A percentile compares a stretch with the other conserved stretches of the same genome.
Conservation (phyloP, 2,797 vertebrate genomes). For the Hyperoplus lanceolatus region DNA sequence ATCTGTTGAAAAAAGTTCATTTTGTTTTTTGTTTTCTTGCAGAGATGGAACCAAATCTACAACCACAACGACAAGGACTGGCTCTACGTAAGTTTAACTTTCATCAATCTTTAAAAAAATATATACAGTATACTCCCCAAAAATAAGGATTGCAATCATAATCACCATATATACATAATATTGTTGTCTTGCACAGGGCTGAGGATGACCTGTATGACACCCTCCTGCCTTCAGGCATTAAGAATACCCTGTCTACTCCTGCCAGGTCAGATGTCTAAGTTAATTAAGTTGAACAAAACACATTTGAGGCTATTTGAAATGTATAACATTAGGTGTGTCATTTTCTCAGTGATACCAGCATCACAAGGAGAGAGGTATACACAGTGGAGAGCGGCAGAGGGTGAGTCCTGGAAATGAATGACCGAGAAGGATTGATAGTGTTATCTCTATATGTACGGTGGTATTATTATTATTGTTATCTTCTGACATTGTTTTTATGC, state of each 20-base stretch:
- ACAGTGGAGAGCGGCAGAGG: slow-evolving; percentile 58
- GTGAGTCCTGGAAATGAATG: slow-evolving; percentile 51
- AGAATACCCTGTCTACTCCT: slow-evolving; percentile 40
- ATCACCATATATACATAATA: neutral
- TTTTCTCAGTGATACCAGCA: slow-evolving; percentile 31
- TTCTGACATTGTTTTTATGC: slow-evolving; percentile 19
- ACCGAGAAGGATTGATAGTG: neutral
- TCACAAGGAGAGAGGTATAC: slow-evolving; percentile 49
- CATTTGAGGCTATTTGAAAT: too few species aligned
- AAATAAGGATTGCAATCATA: neutral
- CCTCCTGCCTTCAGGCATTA: slow-evolving; percentile 64
- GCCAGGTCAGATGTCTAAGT: slow-evolving; percentile 62
- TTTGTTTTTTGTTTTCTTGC: slow-evolving; percentile 13
- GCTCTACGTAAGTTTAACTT: slow-evolving; percentile 60
- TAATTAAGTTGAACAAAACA: neutral
- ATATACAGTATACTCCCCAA: neutral
- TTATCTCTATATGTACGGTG: neutral
- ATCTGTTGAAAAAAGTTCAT: slow-evolving; percentile 2
- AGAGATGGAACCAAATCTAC: slow-evolving; percentile 51
- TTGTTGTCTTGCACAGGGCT: slow-evolving; percentile 51
- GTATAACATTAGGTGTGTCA: neutral
- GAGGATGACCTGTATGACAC: slow-evolving; percentile 69
- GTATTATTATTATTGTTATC: neutral
- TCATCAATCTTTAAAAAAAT: neutral
- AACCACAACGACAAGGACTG: slow-evolving; percentile 42